phyloP scores from a whole-genome alignment of 2,888 invertebrate genomes.

The Trilocha varians region DNA sequence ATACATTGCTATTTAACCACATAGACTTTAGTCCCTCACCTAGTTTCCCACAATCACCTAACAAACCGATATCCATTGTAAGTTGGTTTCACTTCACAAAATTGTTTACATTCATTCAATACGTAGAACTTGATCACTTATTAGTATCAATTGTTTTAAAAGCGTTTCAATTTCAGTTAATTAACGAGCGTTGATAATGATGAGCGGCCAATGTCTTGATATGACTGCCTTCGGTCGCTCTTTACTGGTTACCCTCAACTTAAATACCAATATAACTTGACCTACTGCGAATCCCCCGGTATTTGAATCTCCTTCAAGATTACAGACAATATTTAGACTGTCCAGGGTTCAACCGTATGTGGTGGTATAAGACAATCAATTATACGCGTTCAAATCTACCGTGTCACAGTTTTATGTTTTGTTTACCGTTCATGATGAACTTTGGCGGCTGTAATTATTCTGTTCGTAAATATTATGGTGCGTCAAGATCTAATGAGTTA shows the following conservation, averaged over 20 bases:
- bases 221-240: constrained; percentile 18
- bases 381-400: constrained; percentile 3
- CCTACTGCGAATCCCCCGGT: constrained; percentile 3
- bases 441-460: not conserved
- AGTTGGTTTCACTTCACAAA: not conserved
- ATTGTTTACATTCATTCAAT: not conserved
- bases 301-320: not conserved
- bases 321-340: not conserved
- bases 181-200: constrained; percentile 11
- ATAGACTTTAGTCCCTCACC: not conserved
- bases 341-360: constrained; percentile 3
- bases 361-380: constrained; percentile 8
- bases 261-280: constrained; percentile 11
- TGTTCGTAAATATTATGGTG: constrained; percentile 1
- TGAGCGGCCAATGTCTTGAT: constrained; percentile 12
- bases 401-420: constrained; percentile 4
- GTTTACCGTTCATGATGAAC: constrained; percentile 6
- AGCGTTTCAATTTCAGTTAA: constrained; percentile 18
- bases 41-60: constrained; percentile 5
- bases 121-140: not conserved
- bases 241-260: constrained; percentile 14
- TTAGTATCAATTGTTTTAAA: not conserved
- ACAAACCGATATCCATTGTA: constrained; percentile 7
- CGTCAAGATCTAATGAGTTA: too few relatives aligned
- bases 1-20: too few relatives aligned